A percentile compares a stretch with the other conserved stretches of the same genome.
Conservation (phyloP, 2,797 vertebrate species). For the Alca torda region DNA sequence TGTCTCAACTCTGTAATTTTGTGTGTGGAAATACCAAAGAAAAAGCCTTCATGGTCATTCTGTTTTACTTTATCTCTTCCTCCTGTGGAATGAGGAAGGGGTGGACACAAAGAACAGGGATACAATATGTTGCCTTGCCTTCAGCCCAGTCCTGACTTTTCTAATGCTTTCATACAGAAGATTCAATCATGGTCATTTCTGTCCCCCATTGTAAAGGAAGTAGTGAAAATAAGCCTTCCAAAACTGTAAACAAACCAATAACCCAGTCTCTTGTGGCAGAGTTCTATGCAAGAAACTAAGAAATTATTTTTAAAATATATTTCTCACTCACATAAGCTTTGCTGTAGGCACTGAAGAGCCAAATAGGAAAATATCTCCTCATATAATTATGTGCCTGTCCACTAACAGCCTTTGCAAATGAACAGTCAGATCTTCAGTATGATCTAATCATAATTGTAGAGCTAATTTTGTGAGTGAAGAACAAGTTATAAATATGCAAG, state of each 20-base stretch:
- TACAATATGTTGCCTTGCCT: background rate
- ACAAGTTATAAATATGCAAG: background rate
- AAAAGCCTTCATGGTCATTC: fast-evolving
- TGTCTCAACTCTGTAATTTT: background rate
- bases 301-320: background rate
- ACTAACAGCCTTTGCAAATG: background rate
- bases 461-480: background rate
- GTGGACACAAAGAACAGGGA: background rate
- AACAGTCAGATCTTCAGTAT: background rate
- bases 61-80: background rate
- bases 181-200: background rate
- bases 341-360: background rate
- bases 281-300: background rate
- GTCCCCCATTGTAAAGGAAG: background rate
- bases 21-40: background rate
- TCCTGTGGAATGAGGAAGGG: background rate
- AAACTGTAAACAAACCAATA: background rate
- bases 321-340: background rate
- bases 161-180: background rate
- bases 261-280: background rate
- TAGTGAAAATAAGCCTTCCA: background rate
- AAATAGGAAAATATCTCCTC: background rate
- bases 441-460: background rate
- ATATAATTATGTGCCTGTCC: background rate
- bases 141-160: background rate